Conservation (phyloP, 1,140 invertebrate species). For the Drosophila sulfurigaster region DNA sequence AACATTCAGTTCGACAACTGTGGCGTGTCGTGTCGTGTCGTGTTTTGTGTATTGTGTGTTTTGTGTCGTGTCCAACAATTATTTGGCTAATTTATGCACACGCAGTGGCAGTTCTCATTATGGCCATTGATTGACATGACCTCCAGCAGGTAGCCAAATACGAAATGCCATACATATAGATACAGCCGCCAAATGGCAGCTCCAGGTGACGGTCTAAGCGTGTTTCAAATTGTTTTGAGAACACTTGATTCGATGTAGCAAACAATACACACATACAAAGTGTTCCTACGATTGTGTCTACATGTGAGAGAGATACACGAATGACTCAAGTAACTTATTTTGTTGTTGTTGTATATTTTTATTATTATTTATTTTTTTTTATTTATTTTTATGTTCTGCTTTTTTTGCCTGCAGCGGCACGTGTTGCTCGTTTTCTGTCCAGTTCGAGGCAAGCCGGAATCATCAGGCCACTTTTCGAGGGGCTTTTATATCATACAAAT, state of each 20-base stretch:
- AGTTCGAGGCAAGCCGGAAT: slow-evolving; percentile 26
- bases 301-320: slow-evolving; percentile 15
- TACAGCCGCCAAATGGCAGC: slow-evolving; percentile 13
- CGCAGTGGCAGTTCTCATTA: slow-evolving; percentile 72
- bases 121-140: slow-evolving; percentile 74
- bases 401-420: slow-evolving; percentile 37
- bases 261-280: neutral
- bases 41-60: slow-evolving; percentile 23
- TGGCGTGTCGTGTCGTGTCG: slow-evolving; percentile 40
- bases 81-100: slow-evolving; percentile 79
- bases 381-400: slow-evolving; percentile 4
- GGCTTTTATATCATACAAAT: slow-evolving; percentile 14
- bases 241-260: slow-evolving; percentile 36
- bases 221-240: slow-evolving; percentile 51
- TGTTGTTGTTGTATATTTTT: neutral
- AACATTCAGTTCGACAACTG: slow-evolving; percentile 42
- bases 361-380: slow-evolving; percentile 2
- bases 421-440: slow-evolving; percentile 46
- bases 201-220: slow-evolving; percentile 58
- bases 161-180: neutral
- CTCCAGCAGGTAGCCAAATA: slow-evolving; percentile 35
- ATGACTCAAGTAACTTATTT: slow-evolving; percentile 30
- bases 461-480: slow-evolving; percentile 26
- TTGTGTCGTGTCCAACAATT: slow-evolving; percentile 65
- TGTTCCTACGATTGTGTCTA: neutral